Conservation (phyloP, 2,113 vertebrate species). For the Megaceryle torquata region DNA sequence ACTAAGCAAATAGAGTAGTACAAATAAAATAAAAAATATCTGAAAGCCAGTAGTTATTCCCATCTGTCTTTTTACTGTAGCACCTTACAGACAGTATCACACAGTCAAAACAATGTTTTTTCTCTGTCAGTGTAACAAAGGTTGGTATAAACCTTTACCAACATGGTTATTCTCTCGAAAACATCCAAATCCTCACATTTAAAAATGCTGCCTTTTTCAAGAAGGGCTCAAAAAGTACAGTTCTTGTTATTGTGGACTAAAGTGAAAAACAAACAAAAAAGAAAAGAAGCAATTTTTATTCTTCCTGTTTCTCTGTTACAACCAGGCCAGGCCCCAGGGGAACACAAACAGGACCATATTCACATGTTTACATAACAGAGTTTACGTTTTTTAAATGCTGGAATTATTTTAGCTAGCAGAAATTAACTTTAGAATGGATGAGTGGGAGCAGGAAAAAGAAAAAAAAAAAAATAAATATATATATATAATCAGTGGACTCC, state of each 20-base stretch:
- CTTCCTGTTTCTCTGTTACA: neutral
- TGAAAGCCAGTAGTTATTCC: neutral
- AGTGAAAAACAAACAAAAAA: neutral
- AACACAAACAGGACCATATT: neutral
- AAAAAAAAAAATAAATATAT: neutral
- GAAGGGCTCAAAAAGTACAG: neutral
- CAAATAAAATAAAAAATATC: neutral
- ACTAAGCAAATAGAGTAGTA: neutral
- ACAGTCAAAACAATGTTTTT: neutral
- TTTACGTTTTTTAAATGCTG: neutral
- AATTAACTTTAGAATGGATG: neutral
- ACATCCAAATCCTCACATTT: neutral
- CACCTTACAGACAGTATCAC: neutral
- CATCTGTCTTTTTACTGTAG: neutral
- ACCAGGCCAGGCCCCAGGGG: neutral
- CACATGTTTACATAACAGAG: neutral
- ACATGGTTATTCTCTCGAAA: neutral
- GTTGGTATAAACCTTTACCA: neutral
- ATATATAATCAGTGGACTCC: accelerated
- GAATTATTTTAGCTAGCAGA: neutral
- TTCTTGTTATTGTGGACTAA: neutral
- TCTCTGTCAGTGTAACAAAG: neutral
- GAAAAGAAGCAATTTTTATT: neutral
- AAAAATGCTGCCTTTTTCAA: neutral
- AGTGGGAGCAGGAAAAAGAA: neutral